These are phyloP conservation scores for Drosophila kohkoa DNA, from an alignment of 1,140 invertebrate genomes.

Conservation along the genomic window DNA sequence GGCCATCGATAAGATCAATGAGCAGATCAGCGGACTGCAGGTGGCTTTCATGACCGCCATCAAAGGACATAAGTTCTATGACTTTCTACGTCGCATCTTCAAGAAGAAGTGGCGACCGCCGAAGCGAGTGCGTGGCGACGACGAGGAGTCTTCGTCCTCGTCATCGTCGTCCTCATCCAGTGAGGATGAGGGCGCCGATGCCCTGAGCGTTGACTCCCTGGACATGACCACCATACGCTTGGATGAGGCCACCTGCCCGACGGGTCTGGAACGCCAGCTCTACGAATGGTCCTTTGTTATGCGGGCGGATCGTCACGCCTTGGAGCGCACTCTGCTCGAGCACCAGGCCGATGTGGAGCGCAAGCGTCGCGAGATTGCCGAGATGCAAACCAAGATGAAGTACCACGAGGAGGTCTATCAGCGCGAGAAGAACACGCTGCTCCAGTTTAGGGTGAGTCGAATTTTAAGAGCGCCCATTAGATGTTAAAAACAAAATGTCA, in stretches of 20 bases:
- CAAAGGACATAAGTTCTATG: conserved; percentile 90
- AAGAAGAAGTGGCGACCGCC: conserved; percentile 90
- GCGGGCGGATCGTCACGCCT: conserved; percentile 86
- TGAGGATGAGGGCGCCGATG: conserved; percentile 87
- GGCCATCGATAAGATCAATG: conserved; percentile 86
- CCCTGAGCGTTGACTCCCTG: conserved; percentile 86
- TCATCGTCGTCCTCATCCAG: conserved; percentile 85
- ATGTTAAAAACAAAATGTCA: too few species aligned
- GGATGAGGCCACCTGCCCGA: conserved; percentile 91
- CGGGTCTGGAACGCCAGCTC: conserved; percentile 89
- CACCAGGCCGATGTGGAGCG: conserved; percentile 84
- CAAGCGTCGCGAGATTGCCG: conserved; percentile 78
- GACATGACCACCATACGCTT: conserved; percentile 88
- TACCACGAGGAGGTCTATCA: conserved; percentile 69
- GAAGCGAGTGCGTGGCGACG: conserved; percentile 77
- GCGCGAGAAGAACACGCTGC: conserved; percentile 64
- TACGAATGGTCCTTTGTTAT: conserved; percentile 89
- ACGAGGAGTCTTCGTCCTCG: conserved; percentile 63
- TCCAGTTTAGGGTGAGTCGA: conserved; percentile 62
- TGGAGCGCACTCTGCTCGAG: conserved; percentile 85
- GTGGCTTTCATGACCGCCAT: conserved; percentile 87
- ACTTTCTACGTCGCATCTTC: conserved; percentile 91
- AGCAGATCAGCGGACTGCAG: conserved; percentile 86
- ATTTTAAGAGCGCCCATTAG: too few species aligned
- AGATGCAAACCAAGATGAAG: conserved; percentile 73